These are phyloP conservation scores for Notarius lentiginosus DNA, from an alignment of 2,113 vertebrate genomes.

Conservation along the genomic window DNA sequence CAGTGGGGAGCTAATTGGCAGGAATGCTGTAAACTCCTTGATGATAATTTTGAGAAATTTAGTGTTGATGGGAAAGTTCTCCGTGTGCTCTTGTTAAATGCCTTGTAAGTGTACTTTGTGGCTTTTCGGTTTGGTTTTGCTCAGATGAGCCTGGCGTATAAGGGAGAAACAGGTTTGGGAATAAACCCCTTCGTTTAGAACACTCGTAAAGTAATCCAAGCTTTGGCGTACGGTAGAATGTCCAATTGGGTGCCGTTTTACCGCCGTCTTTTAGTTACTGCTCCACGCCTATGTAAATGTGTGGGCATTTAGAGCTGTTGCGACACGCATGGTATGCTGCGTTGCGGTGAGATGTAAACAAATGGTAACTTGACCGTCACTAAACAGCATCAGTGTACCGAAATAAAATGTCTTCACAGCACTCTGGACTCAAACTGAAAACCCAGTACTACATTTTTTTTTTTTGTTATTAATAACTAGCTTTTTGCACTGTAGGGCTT, in stretches of 20 bases:
- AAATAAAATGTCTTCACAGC: not conserved
- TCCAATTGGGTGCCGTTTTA: not conserved
- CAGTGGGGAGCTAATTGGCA: constrained; percentile 43
- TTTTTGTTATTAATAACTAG: not conserved
- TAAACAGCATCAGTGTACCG: not conserved
- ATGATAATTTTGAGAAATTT: constrained; percentile 34
- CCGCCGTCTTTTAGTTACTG: not conserved
- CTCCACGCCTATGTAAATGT: not conserved
- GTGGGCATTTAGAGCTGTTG: not conserved
- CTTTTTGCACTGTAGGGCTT: not conserved
- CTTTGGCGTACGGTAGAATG: not conserved
- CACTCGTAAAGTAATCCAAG: not conserved
- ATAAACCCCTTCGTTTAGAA: not conserved
- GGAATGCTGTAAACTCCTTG: constrained; percentile 22
- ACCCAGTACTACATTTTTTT: not conserved
- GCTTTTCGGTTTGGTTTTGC: constrained; percentile 20
- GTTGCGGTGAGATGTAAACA: not conserved
- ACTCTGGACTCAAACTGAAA: not conserved
- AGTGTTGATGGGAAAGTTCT: constrained; percentile 27
- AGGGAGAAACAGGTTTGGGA: not conserved
- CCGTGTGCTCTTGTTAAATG: constrained; percentile 22
- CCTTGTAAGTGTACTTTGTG: constrained; percentile 37
- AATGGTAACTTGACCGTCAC: not conserved
- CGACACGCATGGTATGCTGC: not conserved
- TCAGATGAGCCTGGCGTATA: constrained; percentile 31